These are phyloP conservation scores for Drosophila dunni DNA, from an alignment of 1,140 invertebrate species.

Conservation along the genomic window DNA sequence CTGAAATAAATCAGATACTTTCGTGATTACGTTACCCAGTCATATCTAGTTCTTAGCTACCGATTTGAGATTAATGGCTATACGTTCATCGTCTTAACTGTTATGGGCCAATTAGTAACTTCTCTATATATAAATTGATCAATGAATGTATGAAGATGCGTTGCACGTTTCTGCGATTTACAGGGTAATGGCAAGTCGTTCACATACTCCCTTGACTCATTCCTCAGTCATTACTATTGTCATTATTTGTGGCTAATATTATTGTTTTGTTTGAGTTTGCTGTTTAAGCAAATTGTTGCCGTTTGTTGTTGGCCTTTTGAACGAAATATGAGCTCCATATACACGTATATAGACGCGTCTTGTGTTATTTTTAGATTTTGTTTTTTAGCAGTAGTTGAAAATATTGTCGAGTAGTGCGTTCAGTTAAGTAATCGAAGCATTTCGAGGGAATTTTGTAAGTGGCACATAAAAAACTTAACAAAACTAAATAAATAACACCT, in stretches of 20 bases:
- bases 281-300: slow-evolving; percentile 43
- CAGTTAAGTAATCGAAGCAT: slow-evolving; percentile 56
- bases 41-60: not conserved
- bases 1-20: not conserved
- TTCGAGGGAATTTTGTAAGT: slow-evolving; percentile 12
- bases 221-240: slow-evolving; percentile 49
- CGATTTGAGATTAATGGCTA: slow-evolving; percentile 5
- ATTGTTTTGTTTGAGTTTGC: slow-evolving; percentile 36
- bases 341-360: slow-evolving; percentile 6
- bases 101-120: not conserved
- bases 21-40: not conserved
- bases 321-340: slow-evolving; percentile 69
- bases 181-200: slow-evolving; percentile 31
- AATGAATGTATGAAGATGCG: not conserved
- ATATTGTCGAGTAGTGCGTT: slow-evolving; percentile 51
- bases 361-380: slow-evolving; percentile 57
- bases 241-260: slow-evolving; percentile 50
- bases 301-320: slow-evolving; percentile 27
- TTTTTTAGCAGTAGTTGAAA: slow-evolving; percentile 53
- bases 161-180: not conserved
- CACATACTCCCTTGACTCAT: slow-evolving; percentile 3
- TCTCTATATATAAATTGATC: not conserved
- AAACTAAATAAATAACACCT: slow-evolving; percentile 14
- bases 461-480: slow-evolving; percentile 13
- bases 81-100: not conserved